A percentile compares a stretch with the other conserved stretches of the same genome.
These are phyloP conservation scores for Poeciliopsis occidentalis DNA, from an alignment of 2,113 vertebrate species.

Conservation along the genomic window DNA sequence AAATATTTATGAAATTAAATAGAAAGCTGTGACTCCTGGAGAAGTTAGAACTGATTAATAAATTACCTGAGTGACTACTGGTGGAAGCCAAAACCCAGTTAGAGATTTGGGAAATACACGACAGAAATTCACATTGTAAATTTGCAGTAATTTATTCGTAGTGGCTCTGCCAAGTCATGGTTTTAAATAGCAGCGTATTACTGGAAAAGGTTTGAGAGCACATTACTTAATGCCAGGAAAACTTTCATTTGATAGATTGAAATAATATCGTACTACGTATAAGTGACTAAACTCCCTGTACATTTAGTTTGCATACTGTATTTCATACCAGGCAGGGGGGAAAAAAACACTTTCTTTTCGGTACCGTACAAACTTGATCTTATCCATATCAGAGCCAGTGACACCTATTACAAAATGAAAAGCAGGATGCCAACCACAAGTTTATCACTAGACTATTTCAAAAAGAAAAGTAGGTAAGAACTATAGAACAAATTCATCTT, in stretches of 20 bases:
- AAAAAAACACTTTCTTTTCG: background rate
- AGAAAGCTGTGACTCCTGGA: constrained; percentile 10
- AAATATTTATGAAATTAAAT: constrained; percentile 39
- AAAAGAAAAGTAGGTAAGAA: no score
- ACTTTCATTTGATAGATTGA: background rate
- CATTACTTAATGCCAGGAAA: background rate
- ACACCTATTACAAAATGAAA: background rate
- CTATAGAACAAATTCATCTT: no score
- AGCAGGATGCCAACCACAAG: background rate
- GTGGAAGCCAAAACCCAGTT: constrained; percentile 4
- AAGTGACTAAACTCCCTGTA: background rate
- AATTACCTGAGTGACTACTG: constrained; percentile 7
- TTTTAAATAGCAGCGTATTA: background rate
- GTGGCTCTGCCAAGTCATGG: background rate
- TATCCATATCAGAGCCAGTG: background rate
- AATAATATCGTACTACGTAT: background rate
- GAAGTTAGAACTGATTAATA: constrained; percentile 31
- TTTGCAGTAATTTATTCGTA: background rate
- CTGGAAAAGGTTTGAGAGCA: background rate
- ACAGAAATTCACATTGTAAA: background rate
- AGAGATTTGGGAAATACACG: constrained; percentile 2
- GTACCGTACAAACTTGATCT: background rate
- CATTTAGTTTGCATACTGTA: background rate
- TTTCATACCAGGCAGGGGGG: no score
- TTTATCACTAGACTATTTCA: background rate